Conservation (phyloP, 2,113 vertebrate genomes). For the Kryptolebias marmoratus region DNA sequence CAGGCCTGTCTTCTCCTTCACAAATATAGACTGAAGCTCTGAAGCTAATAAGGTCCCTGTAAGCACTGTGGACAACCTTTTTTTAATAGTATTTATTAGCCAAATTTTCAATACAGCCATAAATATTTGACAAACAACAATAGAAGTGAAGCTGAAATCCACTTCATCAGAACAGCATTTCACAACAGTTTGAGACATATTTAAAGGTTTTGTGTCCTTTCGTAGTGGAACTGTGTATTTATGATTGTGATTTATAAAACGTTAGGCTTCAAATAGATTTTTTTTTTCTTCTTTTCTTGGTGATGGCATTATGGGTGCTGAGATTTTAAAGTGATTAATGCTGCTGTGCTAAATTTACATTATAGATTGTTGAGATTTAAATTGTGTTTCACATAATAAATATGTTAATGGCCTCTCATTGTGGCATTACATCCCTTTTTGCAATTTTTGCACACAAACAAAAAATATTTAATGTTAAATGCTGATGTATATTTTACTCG, state of each 20-base stretch:
- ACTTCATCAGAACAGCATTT: neutral
- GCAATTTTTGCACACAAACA: neutral
- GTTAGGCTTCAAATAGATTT: neutral
- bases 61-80: neutral
- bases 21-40: constrained; percentile 35
- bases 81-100: neutral
- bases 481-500: neutral
- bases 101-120: neutral
- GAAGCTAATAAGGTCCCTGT: neutral
- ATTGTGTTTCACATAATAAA: no score
- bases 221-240: neutral
- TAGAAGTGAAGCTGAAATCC: neutral
- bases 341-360: no score
- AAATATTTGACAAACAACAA: neutral
- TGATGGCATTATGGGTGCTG: neutral
- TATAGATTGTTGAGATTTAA: no score
- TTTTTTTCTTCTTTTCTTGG: neutral
- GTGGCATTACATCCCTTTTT: neutral
- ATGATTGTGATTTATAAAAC: neutral
- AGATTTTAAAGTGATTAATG: no score
- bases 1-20: constrained; percentile 19
- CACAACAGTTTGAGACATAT: neutral
- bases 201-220: neutral
- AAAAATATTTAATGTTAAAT: neutral
- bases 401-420: no score